Conservation (phyloP, 2,888 invertebrate genomes). For the Euzophera pinguis region DNA sequence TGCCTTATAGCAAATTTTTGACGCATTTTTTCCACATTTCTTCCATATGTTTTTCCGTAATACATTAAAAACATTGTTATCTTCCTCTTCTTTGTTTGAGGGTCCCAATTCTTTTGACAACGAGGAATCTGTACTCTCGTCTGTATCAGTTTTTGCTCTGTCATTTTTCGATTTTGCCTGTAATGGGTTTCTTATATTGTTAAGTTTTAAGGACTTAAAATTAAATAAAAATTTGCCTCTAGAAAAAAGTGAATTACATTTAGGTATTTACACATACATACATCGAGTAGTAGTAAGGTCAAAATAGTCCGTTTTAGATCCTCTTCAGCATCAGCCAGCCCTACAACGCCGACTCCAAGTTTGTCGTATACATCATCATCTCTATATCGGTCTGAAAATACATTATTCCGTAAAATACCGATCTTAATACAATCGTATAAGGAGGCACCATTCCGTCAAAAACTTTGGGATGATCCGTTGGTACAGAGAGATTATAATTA, state of each 20-base stretch:
- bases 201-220: too few species aligned
- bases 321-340: background rate
- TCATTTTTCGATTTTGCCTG: background rate
- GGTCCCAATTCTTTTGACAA: background rate
- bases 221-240: too few species aligned
- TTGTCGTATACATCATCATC: background rate
- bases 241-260: too few species aligned
- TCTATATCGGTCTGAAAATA: too few species aligned
- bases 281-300: background rate
- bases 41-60: constrained; percentile 28
- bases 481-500: too few species aligned
- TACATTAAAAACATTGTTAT: background rate
- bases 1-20: constrained; percentile 33
- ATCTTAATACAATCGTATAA: too few species aligned
- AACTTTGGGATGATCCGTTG: too few species aligned
- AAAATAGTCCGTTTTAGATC: background rate
- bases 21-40: constrained; percentile 31
- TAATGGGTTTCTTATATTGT: background rate
- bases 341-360: background rate
- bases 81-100: background rate
- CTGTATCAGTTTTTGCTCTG: background rate
- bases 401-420: too few species aligned
- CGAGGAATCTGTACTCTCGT: background rate
- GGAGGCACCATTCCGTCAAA: too few species aligned
- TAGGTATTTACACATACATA: too few species aligned